Conservation (phyloP, 2,888 invertebrate genomes). For the Alcis repandata region DNA sequence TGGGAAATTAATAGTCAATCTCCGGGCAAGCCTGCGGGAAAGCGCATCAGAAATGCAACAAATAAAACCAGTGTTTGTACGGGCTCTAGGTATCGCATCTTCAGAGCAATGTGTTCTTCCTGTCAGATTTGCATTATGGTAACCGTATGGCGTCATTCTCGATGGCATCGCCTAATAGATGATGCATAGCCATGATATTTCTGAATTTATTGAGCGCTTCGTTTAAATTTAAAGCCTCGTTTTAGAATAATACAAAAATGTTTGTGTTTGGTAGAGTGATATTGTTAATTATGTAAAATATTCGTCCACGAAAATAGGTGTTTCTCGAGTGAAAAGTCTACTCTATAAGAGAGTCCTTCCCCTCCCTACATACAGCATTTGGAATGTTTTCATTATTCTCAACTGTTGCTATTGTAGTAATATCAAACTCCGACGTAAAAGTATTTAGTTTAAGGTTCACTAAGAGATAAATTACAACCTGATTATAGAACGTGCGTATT, state of each 20-base stretch:
- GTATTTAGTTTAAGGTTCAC: background rate
- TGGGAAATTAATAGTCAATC: conserved; percentile 58
- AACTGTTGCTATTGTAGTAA: background rate
- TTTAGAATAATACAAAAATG: too few relatives aligned
- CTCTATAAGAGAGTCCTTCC: too few relatives aligned
- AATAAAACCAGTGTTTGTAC: background rate
- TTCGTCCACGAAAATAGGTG: too few relatives aligned
- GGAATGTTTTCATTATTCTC: background rate
- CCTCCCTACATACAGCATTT: too few relatives aligned
- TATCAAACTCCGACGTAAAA: background rate
- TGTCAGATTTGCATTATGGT: conserved; percentile 21
- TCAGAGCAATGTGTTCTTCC: conserved; percentile 29
- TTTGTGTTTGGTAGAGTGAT: too few relatives aligned
- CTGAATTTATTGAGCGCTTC: background rate
- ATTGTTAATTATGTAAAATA: too few relatives aligned
- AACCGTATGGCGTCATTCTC: conserved; percentile 17
- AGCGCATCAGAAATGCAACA: conserved; percentile 31
- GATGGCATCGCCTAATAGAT: conserved; percentile 16
- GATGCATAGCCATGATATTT: conserved; percentile 18
- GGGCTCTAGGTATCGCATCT: conserved; percentile 27
- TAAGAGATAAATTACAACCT: conserved; percentile 6
- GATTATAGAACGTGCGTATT: conserved; percentile 13
- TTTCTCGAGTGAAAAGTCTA: too few relatives aligned
- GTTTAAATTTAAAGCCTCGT: too few relatives aligned
- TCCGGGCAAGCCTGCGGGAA: conserved; percentile 38